phyloP scores from a whole-genome alignment of 2,113 vertebrate genomes.

The Malurus cyaneus region DNA sequence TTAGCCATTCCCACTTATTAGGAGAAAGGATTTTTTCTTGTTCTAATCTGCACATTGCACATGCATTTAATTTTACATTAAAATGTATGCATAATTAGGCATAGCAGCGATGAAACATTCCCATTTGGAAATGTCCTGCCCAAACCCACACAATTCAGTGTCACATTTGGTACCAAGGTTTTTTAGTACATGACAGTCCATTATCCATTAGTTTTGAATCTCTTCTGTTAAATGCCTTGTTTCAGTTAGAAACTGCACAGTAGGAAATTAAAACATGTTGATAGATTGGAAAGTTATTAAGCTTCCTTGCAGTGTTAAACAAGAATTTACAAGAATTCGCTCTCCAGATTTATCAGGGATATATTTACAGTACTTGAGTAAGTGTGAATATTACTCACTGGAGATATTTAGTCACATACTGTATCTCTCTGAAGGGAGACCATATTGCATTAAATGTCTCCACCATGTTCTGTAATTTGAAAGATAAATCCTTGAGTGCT shows the following conservation, averaged over 20 bases:
- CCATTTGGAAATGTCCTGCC: neutral
- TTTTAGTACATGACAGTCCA: neutral
- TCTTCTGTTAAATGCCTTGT: slow-evolving; percentile 16
- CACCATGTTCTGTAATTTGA: slow-evolving; percentile 63
- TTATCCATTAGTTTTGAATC: neutral
- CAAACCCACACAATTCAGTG: neutral
- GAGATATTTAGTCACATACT: slow-evolving; percentile 70
- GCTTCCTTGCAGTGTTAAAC: slow-evolving; percentile 65
- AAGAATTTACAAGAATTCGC: slow-evolving; percentile 67
- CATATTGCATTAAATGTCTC: slow-evolving; percentile 73
- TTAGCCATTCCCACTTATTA: neutral
- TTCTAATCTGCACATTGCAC: neutral
- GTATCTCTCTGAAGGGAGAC: slow-evolving; percentile 61
- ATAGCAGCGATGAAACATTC: neutral
- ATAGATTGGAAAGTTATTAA: slow-evolving; percentile 69
- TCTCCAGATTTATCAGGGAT: slow-evolving; percentile 66
- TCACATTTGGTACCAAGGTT: neutral
- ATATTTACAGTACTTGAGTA: slow-evolving; percentile 68
- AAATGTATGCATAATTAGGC: neutral
- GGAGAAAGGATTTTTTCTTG: neutral
- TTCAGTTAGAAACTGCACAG: slow-evolving; percentile 3
- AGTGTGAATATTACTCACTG: slow-evolving; percentile 70
- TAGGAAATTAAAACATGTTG: slow-evolving; percentile 70
- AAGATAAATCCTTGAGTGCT: slow-evolving; percentile 66
- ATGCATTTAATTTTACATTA: neutral